Evolutionary conservation across 2,797 vertebrate species (phyloP), one percentile per base, ranked within the genome.

Genomic region (Spinibarbus caldwelli): DNA sequence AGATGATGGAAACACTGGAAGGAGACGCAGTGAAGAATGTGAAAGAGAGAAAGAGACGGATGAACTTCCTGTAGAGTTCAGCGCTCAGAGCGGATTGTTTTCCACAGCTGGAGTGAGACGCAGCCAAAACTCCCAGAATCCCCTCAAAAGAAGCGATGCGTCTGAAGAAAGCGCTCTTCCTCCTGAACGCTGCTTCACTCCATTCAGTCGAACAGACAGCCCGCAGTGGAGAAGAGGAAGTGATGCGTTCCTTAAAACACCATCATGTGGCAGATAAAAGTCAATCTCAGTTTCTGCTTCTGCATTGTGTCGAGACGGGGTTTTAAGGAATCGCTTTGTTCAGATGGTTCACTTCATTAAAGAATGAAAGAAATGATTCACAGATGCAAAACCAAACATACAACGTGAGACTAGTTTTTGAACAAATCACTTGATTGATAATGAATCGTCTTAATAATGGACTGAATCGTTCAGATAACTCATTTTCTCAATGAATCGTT

Each of bases 1-100:
- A 78, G 43, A 71, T 8, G 47, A 31, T 17, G 36, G 71, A 57
- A 54, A 83, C 21, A 38, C 62, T 19, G 47, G 31, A 64, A 12
- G 45, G 54, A 73, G 49, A 41, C 29, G 7, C 43, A 66, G 78
- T 6, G 41, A 52, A 49, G 34, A 64, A 62, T 15, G 52, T 19
- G 47, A 15, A 62, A 12, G 34, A 19, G n/a, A 34, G n/a, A 36
- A 64, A 71, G 8, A 43, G 45, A 57, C 4, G 2, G 54, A 26
- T 81, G 67, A 82, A 59, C 64, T 80, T 80, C 64, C 78, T 68
- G 64, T 52, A 67, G 78, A 68, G 78, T 80, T 80, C 64, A 80
- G 62, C 0, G 21, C 4, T 36, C 0, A 0, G 19, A 29, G 38
- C 45, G 2, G 45, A 52, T 52, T 23, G 47, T 26, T 70, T 41